Evolutionary conservation across 2,888 invertebrate genomes (phyloP), one percentile per base, ranked within the genome.

Genomic region (Fragum fragum): DNA sequence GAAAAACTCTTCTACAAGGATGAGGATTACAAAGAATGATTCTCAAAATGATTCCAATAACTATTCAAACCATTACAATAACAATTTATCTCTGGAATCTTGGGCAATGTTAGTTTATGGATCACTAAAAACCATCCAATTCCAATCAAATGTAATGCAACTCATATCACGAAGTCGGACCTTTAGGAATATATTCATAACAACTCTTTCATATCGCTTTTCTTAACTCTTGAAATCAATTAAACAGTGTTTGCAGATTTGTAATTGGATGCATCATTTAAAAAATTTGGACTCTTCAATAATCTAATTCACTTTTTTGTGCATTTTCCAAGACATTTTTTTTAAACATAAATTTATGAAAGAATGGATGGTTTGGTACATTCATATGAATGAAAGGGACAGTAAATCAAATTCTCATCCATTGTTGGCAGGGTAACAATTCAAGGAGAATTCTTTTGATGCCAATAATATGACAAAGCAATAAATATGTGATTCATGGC

Each of bases 401-500:
- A 36, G 32, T 36, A 36, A 6, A 36, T 36, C 32, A 36, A 36
- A 36, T 36, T 59, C 26, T 28, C 59, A 59, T 26, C 26, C 16
- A 59, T 59, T 59, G 26, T 28, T 59, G 59, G 28, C 26, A 59
- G 26, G 26, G 59, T 26, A 2, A 36, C 59, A 59, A 59, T 59
- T 59, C 59, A 59, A 14, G 26, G 28, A 26, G 28, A 28, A 59
- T 53, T 23, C 32, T 36, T 47, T 28, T 59, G 59, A 59, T 59
- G 26, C 59, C 59, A 59, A 26, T 36, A 36, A 36, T 59, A 59
- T 59, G 59, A 23, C 59, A 59, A 26, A 28, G 26, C 26, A 59
- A 59, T 59, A 59, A 23, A 59, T 26, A 59, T 59, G 26, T 28
- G 59, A 59, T 59, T 59, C 59, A 59, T 59, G 16, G 26, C 59